Evolutionary conservation across 2,113 vertebrate genomes (phyloP).

Genomic region (Pyrgilauda ruficollis): DNA sequence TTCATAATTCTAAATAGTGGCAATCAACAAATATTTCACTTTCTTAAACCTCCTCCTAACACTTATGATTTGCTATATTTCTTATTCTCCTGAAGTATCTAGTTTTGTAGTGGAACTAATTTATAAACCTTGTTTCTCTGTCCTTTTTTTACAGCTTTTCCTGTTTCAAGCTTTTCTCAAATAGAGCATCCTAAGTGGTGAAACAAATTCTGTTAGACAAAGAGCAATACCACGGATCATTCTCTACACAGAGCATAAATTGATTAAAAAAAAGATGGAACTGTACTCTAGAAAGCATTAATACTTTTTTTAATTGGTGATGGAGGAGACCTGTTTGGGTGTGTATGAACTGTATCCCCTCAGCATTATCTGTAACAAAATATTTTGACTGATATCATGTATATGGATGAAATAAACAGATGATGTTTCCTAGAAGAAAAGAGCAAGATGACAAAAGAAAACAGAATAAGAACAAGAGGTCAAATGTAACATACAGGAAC

Average conservation of each 20-base stretch:
- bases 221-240: background rate
- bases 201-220: background rate
- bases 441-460: background rate
- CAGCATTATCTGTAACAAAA: background rate
- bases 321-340: background rate
- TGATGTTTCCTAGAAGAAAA: background rate
- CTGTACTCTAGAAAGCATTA: background rate
- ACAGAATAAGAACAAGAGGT: background rate
- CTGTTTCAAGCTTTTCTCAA: background rate
- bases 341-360: fast-evolving
- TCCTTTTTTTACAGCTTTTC: background rate
- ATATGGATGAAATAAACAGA: background rate
- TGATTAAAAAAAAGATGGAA: background rate
- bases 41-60: background rate
- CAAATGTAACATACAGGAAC: background rate
- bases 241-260: background rate
- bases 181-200: fast-evolving
- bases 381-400: background rate
- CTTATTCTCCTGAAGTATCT: background rate
- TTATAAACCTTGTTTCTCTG: background rate
- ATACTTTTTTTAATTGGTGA: background rate
- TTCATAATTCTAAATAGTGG: background rate
- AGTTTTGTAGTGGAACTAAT: background rate
- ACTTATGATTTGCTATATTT: background rate
- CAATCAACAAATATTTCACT: background rate